These are phyloP conservation scores for Scyliorhinus canicula DNA, from an alignment of 2,797 vertebrate species.

Conservation along the genomic window DNA sequence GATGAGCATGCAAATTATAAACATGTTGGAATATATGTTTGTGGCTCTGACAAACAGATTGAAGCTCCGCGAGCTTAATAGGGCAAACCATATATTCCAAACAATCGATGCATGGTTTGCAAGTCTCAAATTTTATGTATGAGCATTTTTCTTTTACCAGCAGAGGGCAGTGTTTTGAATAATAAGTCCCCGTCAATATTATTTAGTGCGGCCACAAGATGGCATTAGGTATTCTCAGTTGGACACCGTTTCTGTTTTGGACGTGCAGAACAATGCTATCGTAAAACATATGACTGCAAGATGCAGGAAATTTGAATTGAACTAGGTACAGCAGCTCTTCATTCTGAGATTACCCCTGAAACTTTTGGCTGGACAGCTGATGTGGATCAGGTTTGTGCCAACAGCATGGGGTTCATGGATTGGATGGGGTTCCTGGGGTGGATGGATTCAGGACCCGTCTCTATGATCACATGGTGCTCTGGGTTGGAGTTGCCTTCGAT, in stretches of 20 bases:
- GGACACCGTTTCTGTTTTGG: neutral
- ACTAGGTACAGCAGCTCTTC: neutral
- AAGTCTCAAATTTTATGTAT: neutral
- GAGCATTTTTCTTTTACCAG: neutral
- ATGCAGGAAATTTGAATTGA: neutral
- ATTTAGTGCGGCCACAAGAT: neutral
- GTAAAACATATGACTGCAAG: neutral
- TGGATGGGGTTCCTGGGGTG: no score
- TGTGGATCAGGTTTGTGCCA: no score
- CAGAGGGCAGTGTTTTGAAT: constrained; percentile 1
- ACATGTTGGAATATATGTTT: neutral
- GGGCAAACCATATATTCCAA: neutral
- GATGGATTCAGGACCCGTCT: no score
- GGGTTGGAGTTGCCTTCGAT: no score
- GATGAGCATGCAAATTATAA: neutral
- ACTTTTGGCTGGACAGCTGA: neutral
- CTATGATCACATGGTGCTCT: no score
- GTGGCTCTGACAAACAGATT: neutral
- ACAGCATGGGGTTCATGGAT: no score
- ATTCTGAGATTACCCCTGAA: neutral
- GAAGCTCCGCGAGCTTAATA: neutral
- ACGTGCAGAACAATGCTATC: neutral
- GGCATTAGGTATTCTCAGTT: neutral
- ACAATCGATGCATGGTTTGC: neutral
- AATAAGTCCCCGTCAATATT: neutral